Percentiles rank a stretch among this genome's conserved stretches.
These are phyloP conservation scores for Hypsopygia costalis DNA, from an alignment of 2,888 invertebrate species.

Conservation along the genomic window DNA sequence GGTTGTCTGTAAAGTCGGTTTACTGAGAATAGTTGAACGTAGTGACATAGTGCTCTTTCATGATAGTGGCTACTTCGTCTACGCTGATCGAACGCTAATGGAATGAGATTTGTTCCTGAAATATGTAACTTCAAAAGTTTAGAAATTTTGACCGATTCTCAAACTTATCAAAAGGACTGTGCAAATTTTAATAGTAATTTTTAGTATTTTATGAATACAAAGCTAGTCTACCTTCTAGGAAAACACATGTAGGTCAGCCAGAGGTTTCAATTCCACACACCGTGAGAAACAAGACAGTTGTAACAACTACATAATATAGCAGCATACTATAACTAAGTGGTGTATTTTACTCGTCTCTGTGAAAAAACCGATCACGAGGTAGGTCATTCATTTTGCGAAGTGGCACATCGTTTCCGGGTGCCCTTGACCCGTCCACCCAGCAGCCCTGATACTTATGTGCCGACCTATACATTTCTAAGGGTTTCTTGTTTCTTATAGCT, in stretches of 20 bases:
- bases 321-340: background rate
- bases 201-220: too few relatives aligned
- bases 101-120: too few relatives aligned
- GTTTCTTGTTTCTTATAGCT: background rate
- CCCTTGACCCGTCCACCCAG: conserved; percentile 7
- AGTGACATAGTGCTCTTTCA: too few relatives aligned
- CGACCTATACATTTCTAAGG: background rate
- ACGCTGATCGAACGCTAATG: too few relatives aligned
- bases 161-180: too few relatives aligned
- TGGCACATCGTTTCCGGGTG: conserved; percentile 8
- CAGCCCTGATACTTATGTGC: conserved; percentile 6
- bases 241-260: conserved; percentile 9
- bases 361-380: background rate
- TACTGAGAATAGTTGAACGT: too few relatives aligned
- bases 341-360: background rate
- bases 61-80: too few relatives aligned
- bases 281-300: conserved; percentile 7
- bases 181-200: too few relatives aligned
- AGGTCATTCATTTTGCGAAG: conserved; percentile 7
- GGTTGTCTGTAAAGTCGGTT: too few relatives aligned
- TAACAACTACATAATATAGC: background rate
- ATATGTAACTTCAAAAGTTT: too few relatives aligned
- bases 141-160: too few relatives aligned
- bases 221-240: conserved; percentile 1
- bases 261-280: conserved; percentile 6